A percentile compares a stretch with the other conserved stretches of the same genome.
Conservation (phyloP, 2,797 vertebrate genomes). For the Poecilia gillii region DNA sequence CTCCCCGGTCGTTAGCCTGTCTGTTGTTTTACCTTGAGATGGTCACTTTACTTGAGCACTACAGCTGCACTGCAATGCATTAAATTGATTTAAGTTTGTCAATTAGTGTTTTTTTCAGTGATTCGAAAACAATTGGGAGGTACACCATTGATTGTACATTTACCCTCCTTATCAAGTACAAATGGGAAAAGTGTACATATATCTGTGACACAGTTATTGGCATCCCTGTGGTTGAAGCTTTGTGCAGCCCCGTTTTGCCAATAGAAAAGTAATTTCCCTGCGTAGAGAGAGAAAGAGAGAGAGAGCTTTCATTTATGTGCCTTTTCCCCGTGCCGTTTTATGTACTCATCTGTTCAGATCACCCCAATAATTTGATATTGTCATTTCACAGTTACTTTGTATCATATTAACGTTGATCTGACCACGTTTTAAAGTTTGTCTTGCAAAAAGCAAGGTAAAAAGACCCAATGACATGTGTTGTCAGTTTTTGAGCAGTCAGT, state of each 20-base stretch:
- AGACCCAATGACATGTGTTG: neutral
- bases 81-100: conserved; percentile 60
- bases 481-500: neutral
- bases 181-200: neutral
- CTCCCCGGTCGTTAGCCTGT: conserved; percentile 50
- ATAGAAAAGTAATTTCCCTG: neutral
- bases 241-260: neutral
- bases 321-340: neutral
- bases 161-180: conserved; percentile 61
- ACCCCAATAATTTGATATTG: neutral
- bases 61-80: conserved; percentile 59
- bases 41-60: conserved; percentile 43
- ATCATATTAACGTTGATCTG: neutral
- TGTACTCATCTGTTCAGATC: neutral
- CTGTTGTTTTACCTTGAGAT: conserved; percentile 65
- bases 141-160: conserved; percentile 46
- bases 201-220: neutral
- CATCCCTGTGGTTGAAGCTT: neutral
- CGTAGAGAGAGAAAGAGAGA: neutral
- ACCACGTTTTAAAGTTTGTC: neutral
- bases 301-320: neutral
- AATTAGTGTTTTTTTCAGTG: conserved; percentile 54
- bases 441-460: neutral
- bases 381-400: neutral
- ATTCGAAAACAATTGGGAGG: conserved; percentile 61